Evolutionary conservation across 2,888 invertebrate species (phyloP).

Genomic region (Pollenia griseotomentosa): DNA sequence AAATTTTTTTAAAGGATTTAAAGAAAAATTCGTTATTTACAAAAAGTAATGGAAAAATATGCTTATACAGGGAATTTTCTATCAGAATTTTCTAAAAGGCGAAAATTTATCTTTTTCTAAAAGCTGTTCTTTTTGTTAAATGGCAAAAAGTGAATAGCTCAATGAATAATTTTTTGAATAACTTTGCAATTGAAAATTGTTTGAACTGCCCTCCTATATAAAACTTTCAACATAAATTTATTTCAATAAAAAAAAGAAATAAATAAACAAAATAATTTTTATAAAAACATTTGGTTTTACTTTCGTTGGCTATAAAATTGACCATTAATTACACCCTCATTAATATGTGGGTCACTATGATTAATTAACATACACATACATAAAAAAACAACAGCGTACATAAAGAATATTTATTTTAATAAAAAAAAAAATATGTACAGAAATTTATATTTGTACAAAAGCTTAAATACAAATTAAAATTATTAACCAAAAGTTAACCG

Average conservation of each 20-base stretch:
- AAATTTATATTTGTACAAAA: background rate
- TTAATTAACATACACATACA: slow-evolving; percentile 48
- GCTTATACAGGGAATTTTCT: too few relatives aligned
- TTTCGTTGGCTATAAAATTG: slow-evolving; percentile 54
- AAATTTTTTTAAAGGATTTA: too few relatives aligned
- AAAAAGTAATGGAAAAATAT: too few relatives aligned
- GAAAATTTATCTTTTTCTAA: too few relatives aligned
- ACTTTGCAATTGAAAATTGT: background rate
- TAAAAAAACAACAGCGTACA: background rate
- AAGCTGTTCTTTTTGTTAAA: too few relatives aligned
- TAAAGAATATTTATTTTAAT: slow-evolving; percentile 6
- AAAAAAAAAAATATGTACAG: background rate
- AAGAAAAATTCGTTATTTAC: too few relatives aligned
- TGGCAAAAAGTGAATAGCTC: too few relatives aligned
- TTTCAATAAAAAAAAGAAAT: background rate
- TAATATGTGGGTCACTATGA: slow-evolving; percentile 60
- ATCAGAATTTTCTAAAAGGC: too few relatives aligned
- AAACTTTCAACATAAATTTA: background rate
- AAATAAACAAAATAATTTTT: slow-evolving; percentile 37
- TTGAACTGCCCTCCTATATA: background rate
- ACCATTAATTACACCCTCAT: slow-evolving; percentile 67
- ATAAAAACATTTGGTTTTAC: slow-evolving; percentile 57
- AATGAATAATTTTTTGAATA: too few relatives aligned
- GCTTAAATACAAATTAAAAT: slow-evolving; percentile 27
- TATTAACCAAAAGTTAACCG: slow-evolving; percentile 20